Percentiles rank a stretch among this genome's conserved stretches.
Evolutionary conservation across 2,888 invertebrate species (phyloP).

Genomic region (Rhagonycha lutea): DNA sequence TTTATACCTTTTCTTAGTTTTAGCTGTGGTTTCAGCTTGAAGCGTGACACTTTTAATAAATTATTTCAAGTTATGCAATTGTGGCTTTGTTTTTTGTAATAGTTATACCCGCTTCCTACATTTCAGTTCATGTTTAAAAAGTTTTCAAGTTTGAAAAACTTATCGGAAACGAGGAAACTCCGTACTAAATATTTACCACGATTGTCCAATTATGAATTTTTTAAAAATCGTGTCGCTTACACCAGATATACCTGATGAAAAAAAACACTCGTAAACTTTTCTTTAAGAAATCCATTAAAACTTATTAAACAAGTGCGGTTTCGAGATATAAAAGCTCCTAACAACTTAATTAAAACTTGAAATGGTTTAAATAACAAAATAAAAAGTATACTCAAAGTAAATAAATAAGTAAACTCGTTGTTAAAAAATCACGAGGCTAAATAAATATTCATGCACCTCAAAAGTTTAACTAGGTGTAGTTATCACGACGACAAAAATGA

Average conservation of each 20-base stretch:
- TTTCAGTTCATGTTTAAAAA: background rate
- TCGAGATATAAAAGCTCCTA: constrained; percentile 1
- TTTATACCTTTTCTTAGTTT: constrained; percentile 8
- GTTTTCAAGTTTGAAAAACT: background rate
- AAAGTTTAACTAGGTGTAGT: background rate
- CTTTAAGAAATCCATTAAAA: constrained; percentile 1
- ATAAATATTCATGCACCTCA: background rate
- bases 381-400: background rate
- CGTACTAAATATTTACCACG: constrained; percentile 15
- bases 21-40: constrained; percentile 5
- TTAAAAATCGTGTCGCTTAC: constrained; percentile 9
- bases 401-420: background rate
- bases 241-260: background rate
- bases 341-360: constrained; percentile 3
- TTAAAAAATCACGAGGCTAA: background rate
- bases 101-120: constrained; percentile 14
- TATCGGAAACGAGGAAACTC: background rate
- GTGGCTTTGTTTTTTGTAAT: constrained; percentile 20
- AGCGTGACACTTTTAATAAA: constrained; percentile 24
- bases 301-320: constrained; percentile 4
- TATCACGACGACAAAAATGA: background rate
- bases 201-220: constrained; percentile 16
- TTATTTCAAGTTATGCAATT: constrained; percentile 25
- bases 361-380: background rate
- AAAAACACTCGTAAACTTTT: background rate